A percentile compares a stretch with the other conserved stretches of the same genome.
Evolutionary conservation across 2,797 vertebrate genomes (phyloP).

Genomic region (Hybognathus amarus): DNA sequence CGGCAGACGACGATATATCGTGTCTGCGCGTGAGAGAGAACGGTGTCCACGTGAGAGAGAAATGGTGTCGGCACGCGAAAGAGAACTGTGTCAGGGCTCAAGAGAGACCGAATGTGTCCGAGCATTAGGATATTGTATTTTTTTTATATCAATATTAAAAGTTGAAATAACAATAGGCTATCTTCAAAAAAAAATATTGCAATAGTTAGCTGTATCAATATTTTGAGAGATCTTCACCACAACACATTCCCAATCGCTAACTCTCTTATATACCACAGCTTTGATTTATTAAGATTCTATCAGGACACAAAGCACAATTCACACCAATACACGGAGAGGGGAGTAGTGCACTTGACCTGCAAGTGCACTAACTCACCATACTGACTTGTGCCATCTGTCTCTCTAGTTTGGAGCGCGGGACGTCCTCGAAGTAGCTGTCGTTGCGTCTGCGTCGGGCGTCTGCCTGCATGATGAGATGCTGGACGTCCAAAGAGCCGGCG

Average conservation of each 20-base stretch:
- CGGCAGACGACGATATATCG: too few relatives aligned
- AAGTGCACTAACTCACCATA: slow-evolving; percentile 75
- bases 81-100: too few relatives aligned
- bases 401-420: slow-evolving; percentile 98
- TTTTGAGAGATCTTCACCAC: background rate
- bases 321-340: background rate
- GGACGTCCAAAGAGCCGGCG: slow-evolving; percentile 96
- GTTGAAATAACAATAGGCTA: too few relatives aligned
- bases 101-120: too few relatives aligned
- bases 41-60: too few relatives aligned
- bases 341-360: slow-evolving; percentile 11
- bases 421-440: slow-evolving; percentile 98
- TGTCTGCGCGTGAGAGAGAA: too few relatives aligned
- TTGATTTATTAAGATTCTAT: slow-evolving; percentile 2
- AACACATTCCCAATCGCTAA: slow-evolving; percentile 6
- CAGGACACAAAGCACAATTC: background rate
- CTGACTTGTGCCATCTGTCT: slow-evolving; percentile 99
- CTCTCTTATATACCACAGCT: background rate
- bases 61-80: too few relatives aligned
- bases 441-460: slow-evolving; percentile 97
- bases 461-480: slow-evolving; percentile 99
- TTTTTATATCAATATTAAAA: too few relatives aligned
- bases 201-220: too few relatives aligned
- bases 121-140: too few relatives aligned
- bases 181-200: too few relatives aligned